These are phyloP conservation scores for Spongilla lacustris DNA, from an alignment of 37 sponge, comb jelly and placozoan species.

Conservation along the genomic window DNA sequence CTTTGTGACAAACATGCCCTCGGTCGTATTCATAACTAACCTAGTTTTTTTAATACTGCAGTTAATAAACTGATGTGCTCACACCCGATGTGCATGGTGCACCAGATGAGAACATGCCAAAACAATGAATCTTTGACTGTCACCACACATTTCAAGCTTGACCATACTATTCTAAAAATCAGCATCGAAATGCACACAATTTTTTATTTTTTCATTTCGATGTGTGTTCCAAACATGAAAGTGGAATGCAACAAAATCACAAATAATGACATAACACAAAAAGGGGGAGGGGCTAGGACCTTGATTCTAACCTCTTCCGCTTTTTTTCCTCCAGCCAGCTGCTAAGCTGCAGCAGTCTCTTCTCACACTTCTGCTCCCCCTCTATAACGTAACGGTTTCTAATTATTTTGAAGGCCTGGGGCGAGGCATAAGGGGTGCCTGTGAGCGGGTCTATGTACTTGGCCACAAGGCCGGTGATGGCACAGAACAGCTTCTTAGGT, in stretches of 20 bases:
- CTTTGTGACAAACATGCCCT: too few relatives aligned
- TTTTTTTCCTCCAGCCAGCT: constrained; percentile 86
- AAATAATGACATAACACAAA: background rate
- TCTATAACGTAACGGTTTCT: constrained; percentile 66
- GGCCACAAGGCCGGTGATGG: constrained; percentile 92
- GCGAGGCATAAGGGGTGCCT: constrained; percentile 84
- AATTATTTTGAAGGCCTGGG: constrained; percentile 90
- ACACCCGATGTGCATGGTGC: too few relatives aligned
- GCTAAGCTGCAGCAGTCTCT: constrained; percentile 70
- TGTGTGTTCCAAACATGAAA: background rate
- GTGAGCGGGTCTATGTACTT: constrained; percentile 96
- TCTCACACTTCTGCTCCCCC: constrained; percentile 82
- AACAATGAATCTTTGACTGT: too few relatives aligned
- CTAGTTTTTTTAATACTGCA: too few relatives aligned
- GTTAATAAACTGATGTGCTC: too few relatives aligned
- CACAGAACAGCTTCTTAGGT: constrained; percentile 65
- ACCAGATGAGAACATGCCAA: too few relatives aligned
- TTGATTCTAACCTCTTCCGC: constrained; percentile 34
- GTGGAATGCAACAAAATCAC: background rate
- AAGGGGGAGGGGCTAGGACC: background rate
- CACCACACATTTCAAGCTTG: too few relatives aligned
- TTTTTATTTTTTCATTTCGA: too few relatives aligned
- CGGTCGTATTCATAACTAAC: too few relatives aligned
- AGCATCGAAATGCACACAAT: too few relatives aligned
- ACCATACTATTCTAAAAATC: too few relatives aligned